Evolutionary conservation across 2,888 invertebrate genomes (phyloP).

Genomic region (Caenorhabditis uteleia): DNA sequence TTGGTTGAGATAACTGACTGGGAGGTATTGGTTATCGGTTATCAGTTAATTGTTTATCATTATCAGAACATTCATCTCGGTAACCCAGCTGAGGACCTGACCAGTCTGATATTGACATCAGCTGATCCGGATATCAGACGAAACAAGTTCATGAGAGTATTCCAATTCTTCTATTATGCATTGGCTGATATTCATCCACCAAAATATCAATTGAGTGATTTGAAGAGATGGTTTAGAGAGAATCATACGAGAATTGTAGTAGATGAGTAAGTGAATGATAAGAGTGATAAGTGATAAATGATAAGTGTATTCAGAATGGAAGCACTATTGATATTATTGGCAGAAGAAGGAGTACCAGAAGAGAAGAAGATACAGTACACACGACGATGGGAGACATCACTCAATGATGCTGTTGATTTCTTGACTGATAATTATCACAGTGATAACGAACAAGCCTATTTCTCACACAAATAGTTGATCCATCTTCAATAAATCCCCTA

Average conservation of each 20-base stretch:
- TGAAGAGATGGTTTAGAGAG: slow-evolving; percentile 41
- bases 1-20: slow-evolving; percentile 45
- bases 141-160: slow-evolving; percentile 47
- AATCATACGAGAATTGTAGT: slow-evolving; percentile 38
- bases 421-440: slow-evolving; percentile 45
- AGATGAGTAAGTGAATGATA: slow-evolving; percentile 28
- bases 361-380: slow-evolving; percentile 8
- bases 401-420: slow-evolving; percentile 46
- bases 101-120: slow-evolving; percentile 41
- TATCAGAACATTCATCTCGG: slow-evolving; percentile 47
- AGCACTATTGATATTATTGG: slow-evolving; percentile 20
- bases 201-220: slow-evolving; percentile 43
- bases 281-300: slow-evolving; percentile 5
- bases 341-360: slow-evolving; percentile 5
- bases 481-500: no score
- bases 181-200: slow-evolving; percentile 48
- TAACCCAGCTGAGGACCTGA: slow-evolving; percentile 45
- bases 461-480: slow-evolving; percentile 20
- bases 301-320: slow-evolving; percentile 33
- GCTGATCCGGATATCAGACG: slow-evolving; percentile 27
- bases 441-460: slow-evolving; percentile 48
- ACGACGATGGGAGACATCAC: slow-evolving; percentile 44
- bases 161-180: slow-evolving; percentile 53
- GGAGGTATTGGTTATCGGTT: slow-evolving; percentile 26
- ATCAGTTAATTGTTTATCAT: background rate